These are phyloP conservation scores for Acomys russatus DNA, from an alignment of 2,797 vertebrate genomes.

Conservation along the genomic window DNA sequence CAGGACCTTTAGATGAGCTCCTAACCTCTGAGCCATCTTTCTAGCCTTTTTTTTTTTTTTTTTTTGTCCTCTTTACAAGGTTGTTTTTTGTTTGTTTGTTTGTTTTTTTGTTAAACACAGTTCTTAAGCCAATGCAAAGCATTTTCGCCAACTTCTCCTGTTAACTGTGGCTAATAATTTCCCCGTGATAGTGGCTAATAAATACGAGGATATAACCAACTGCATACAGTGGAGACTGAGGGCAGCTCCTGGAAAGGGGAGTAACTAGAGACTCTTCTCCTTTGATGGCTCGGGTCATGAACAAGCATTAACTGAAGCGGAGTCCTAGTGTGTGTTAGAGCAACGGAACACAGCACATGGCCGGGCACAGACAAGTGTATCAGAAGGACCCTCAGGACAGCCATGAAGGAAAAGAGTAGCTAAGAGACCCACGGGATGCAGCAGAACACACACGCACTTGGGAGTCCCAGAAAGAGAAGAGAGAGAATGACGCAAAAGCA, in stretches of 20 bases:
- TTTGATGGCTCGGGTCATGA: not conserved
- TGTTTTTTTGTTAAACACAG: not conserved
- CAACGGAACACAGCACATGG: not conserved
- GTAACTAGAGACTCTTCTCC: no score
- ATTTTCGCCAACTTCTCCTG: not conserved
- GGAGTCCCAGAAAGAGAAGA: not conserved
- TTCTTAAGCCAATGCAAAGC: not conserved
- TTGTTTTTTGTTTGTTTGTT: no score
- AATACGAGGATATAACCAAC: not conserved
- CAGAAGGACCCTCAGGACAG: not conserved
- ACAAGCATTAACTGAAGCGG: not conserved
- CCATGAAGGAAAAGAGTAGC: not conserved
- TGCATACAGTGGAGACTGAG: not conserved
- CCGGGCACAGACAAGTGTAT: not conserved
- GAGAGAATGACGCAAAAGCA: not conserved
- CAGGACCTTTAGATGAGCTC: no score
- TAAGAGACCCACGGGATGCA: not conserved
- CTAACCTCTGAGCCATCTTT: no score
- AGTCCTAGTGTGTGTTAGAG: not conserved
- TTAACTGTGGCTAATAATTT: not conserved
- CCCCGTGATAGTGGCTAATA: not conserved
- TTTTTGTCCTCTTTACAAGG: not conserved
- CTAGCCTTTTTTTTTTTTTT: not conserved
- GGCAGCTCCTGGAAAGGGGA: not conserved
- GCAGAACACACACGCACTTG: not conserved